Evolutionary conservation across 2,797 vertebrate species (phyloP).

Genomic region (Myotis vivesi): DNA sequence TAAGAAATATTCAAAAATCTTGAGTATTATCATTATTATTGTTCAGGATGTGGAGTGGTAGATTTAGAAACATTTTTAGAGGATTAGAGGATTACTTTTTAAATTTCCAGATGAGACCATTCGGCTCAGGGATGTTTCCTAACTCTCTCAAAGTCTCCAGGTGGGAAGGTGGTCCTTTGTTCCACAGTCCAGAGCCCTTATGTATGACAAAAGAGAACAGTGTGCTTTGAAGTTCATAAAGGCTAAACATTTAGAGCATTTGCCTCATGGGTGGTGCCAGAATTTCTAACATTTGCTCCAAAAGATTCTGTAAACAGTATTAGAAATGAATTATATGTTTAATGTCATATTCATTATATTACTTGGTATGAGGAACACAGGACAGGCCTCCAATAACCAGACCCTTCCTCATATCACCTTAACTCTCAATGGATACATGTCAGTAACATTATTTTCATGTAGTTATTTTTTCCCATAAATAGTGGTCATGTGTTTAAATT

Average conservation of each 20-base stretch:
- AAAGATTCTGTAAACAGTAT: not conserved
- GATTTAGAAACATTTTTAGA: not conserved
- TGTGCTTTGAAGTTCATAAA: slow-evolving; percentile 14
- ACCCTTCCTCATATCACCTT: not conserved
- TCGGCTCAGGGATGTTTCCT: not conserved
- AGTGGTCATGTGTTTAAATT: not conserved
- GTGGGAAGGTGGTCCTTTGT: not conserved
- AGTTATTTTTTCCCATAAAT: not conserved
- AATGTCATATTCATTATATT: not conserved
- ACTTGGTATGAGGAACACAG: not conserved
- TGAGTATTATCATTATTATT: not conserved
- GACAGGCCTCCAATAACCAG: not conserved
- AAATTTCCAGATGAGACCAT: not conserved
- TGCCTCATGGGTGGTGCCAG: not conserved
- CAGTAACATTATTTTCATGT: not conserved
- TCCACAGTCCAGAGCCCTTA: not conserved
- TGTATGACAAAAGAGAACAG: not conserved
- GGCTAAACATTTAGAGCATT: not conserved
- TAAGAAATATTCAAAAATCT: not conserved
- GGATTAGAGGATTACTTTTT: not conserved
- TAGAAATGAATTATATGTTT: not conserved
- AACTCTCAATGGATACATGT: not conserved
- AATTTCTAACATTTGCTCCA: not conserved
- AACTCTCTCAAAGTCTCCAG: not conserved
- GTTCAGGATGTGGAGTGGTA: not conserved